Base-by-base conservation (phyloP, 2,797 vertebrate genomes). In the Lepilemur septentrionalis region DNA sequence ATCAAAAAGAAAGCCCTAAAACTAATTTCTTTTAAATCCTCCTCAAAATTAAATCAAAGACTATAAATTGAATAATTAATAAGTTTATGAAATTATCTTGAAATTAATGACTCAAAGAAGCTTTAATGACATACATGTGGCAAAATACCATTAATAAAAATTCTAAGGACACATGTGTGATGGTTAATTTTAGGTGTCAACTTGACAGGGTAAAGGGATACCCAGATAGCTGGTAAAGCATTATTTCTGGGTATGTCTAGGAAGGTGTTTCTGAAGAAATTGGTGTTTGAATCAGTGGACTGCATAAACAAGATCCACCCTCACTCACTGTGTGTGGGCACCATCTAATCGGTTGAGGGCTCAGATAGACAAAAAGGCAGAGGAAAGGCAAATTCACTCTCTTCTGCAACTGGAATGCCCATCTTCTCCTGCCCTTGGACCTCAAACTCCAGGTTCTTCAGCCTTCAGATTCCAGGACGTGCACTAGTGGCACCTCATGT, bases 61-160 rank as follows among this genome's bases (percentile, higher is more conserved):
- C 78, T 43, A 93, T 81, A 96, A 95, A 91, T 28, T 41, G 3
- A 84, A 85, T 78, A 96, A 88, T 92, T 96, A 96, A 80, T 89
- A 88, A 70, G n/a, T 23, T 82, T 75, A 93, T 93, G 63, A 94
- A 89, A 83, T 61, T 72, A 67, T 78, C 50, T 92, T 89, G 67
- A 95, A 94, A 81, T 97, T 84, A 96, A 91, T 94, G 75, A 87
- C 15, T 93, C 32, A 87, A 76, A 79, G 41, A 95, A 96, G 15
- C 38, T 92, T 96, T 95, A 73, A 55, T 57, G 81, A 82, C 22
- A 86, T 73, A 83, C 50, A 63, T 2, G n/a, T 88, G 61, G 18
- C 72, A 96, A 89, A 89, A 95, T 89, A 87, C 75, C 18, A 6
- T 85, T 93, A 79, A 91, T 84, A 93, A 89, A 94, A 89, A 55